Percentiles rank a stretch among this genome's conserved stretches.
Conservation (phyloP, 1,140 invertebrate species). For the Ephestia elutella region DNA sequence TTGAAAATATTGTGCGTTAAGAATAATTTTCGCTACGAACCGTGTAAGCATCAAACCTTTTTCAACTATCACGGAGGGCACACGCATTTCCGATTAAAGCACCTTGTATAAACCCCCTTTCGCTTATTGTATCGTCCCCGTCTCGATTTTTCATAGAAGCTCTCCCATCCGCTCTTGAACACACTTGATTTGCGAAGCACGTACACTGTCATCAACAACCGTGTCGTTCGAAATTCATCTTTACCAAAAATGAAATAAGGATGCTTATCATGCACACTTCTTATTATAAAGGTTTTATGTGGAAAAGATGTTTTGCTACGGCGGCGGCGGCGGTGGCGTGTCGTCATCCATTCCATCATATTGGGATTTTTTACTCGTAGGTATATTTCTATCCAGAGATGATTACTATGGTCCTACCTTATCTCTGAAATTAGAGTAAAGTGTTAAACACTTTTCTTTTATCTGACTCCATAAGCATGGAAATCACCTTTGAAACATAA, state of each 20-base stretch:
- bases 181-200: constrained; percentile 69
- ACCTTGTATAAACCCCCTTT: constrained; percentile 50
- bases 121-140: constrained; percentile 58
- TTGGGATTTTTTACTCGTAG: constrained; percentile 55
- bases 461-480: no score
- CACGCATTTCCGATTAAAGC: constrained; percentile 60
- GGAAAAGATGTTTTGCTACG: constrained; percentile 50
- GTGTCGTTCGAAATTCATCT: constrained; percentile 28
- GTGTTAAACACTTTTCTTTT: no score
- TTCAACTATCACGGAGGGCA: constrained; percentile 30
- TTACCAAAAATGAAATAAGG: constrained; percentile 18
- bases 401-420: not conserved
- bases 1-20: not conserved
- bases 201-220: constrained; percentile 29
- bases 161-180: constrained; percentile 62
- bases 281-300: not conserved
- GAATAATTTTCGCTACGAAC: not conserved
- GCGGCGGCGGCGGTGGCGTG: constrained; percentile 34
- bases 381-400: not conserved
- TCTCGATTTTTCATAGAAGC: constrained; percentile 69
- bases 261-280: not conserved
- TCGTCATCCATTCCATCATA: constrained; percentile 41
- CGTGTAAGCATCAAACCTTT: constrained; percentile 18
- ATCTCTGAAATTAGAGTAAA: no score
- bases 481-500: no score